phyloP scores from a whole-genome alignment of 2,113 vertebrate species.

The Centropristis striata region DNA sequence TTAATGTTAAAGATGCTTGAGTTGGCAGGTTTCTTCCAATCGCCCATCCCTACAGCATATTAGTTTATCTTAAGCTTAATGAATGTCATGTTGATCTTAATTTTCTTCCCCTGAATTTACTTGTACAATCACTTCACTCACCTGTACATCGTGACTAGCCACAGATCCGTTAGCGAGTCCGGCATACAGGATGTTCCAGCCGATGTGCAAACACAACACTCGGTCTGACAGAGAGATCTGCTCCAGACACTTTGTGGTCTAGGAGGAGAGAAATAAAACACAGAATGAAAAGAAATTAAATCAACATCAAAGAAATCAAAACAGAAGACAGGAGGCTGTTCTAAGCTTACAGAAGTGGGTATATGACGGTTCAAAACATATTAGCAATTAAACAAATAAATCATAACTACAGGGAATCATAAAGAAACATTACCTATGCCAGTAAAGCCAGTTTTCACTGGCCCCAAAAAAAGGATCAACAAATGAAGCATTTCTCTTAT shows the following conservation, averaged over 20 bases:
- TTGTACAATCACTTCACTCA: constrained; percentile 54
- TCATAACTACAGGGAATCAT: not conserved
- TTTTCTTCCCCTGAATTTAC: not conserved
- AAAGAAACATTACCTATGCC: not conserved
- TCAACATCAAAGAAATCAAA: not conserved
- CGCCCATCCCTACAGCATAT: no score
- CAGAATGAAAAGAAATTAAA: not conserved
- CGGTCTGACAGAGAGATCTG: constrained; percentile 89
- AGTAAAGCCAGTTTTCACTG: not conserved
- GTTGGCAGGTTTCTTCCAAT: no score
- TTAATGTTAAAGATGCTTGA: no score
- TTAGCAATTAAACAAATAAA: not conserved
- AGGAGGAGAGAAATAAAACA: not conserved
- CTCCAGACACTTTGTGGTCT: constrained; percentile 89
- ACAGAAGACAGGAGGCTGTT: not conserved
- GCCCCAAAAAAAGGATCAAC: not conserved
- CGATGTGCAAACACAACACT: constrained; percentile 92
- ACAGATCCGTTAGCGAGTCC: constrained; percentile 94
- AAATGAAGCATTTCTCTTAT: no score
- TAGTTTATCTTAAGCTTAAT: no score
- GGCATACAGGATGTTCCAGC: constrained; percentile 92
- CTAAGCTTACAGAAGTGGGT: not conserved
- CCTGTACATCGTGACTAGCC: constrained; percentile 91
- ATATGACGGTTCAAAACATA: not conserved
- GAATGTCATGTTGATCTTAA: no score